These are phyloP conservation scores for Habroteleia sp. DNA, from an alignment of 2,888 invertebrate genomes.

Conservation along the genomic window DNA sequence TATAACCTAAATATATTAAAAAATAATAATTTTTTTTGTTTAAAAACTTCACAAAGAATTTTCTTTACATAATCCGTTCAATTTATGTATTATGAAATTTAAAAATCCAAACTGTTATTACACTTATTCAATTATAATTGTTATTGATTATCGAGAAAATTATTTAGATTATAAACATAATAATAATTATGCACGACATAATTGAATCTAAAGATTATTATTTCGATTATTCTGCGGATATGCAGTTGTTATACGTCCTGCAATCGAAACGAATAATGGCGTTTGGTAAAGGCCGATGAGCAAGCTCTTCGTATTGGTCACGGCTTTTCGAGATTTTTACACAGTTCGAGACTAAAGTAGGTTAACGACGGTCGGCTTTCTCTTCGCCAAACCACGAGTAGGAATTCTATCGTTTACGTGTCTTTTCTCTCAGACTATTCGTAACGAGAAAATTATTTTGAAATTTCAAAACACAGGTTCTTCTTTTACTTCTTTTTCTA, in stretches of 20 bases:
- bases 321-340: too few relatives aligned
- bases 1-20: too few relatives aligned
- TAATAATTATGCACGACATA: constrained; percentile 56
- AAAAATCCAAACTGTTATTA: too few relatives aligned
- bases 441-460: constrained; percentile 58
- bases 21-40: too few relatives aligned
- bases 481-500: constrained; percentile 2
- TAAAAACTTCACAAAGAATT: too few relatives aligned
- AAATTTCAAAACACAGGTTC: constrained; percentile 54
- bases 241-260: constrained; percentile 13
- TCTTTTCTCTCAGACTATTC: constrained; percentile 63
- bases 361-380: constrained; percentile 77
- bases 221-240: constrained; percentile 38
- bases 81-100: too few relatives aligned
- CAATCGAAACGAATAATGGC: constrained; percentile 40
- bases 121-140: too few relatives aligned
- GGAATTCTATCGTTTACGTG: constrained; percentile 74
- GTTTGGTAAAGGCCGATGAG: constrained; percentile 64
- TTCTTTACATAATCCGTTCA: too few relatives aligned
- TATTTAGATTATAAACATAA: constrained; percentile 6
- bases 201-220: constrained; percentile 68
- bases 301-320: constrained; percentile 60
- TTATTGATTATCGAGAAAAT: too few relatives aligned
- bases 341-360: constrained; percentile 70
- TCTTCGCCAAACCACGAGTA: constrained; percentile 71